Conservation (phyloP, 2,797 vertebrate species). For the Tokudaia muenninki region DNA sequence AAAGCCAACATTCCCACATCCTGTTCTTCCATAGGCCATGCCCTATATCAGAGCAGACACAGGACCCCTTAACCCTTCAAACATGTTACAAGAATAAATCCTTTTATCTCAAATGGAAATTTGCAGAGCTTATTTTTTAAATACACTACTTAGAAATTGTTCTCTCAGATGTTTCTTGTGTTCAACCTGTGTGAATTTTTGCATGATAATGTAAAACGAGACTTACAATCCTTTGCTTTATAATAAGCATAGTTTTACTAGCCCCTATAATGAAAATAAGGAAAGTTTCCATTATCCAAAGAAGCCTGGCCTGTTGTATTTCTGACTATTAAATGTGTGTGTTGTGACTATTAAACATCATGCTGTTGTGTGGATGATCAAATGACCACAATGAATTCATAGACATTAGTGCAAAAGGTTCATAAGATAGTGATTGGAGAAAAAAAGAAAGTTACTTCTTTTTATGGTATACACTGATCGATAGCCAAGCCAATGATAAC, state of each 20-base stretch:
- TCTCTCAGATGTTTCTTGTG: neutral
- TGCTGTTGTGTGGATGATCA: neutral
- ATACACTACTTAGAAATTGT: neutral
- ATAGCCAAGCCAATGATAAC: neutral
- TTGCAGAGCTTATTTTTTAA: neutral
- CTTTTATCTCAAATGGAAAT: constrained; percentile 33
- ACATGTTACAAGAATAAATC: neutral
- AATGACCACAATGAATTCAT: neutral
- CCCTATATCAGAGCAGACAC: no score
- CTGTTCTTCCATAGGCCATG: no score
- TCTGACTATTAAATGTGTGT: neutral
- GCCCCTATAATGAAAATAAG: neutral
- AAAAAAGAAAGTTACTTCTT: neutral
- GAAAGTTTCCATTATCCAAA: neutral
- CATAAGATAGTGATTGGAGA: neutral
- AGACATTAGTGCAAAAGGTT: neutral
- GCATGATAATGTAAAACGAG: no score
- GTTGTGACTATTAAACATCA: neutral
- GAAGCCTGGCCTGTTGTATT: neutral
- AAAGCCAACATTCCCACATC: no score
- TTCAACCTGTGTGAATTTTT: constrained; percentile 26
- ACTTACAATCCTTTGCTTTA: no score
- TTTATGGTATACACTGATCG: neutral
- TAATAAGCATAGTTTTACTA: neutral
- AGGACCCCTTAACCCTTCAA: no score